Evolutionary conservation across 2,113 vertebrate genomes (phyloP).

Genomic region (Notechis scutatus): DNA sequence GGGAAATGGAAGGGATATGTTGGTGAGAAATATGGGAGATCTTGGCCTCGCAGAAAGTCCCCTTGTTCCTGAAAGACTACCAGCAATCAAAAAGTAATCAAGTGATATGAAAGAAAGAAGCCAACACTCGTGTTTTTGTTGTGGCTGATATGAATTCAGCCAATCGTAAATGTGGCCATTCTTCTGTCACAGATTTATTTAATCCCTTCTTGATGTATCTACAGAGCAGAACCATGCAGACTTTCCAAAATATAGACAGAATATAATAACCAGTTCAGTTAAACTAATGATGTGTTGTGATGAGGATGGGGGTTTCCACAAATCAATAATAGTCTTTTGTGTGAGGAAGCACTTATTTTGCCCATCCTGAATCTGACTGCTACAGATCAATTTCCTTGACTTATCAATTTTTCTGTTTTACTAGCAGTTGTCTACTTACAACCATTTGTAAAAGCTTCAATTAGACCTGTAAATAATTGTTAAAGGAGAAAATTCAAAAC

Average conservation of each 20-base stretch:
- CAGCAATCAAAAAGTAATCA: not conserved
- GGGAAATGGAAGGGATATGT: not conserved
- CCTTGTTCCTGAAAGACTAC: not conserved
- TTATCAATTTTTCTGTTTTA: no score
- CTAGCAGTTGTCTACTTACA: not conserved
- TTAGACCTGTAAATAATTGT: slow-evolving; percentile 19
- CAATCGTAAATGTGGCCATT: not conserved
- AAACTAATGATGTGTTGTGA: not conserved
- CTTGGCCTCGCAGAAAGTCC: not conserved
- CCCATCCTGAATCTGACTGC: not conserved
- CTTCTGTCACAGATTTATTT: not conserved
- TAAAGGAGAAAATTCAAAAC: not conserved
- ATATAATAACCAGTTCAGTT: not conserved
- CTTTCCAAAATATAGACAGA: not conserved
- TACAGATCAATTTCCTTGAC: not conserved
- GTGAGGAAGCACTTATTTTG: not conserved
- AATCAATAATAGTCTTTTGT: not conserved
- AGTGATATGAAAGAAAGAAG: not conserved
- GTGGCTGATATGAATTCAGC: not conserved
- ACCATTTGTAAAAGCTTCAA: slow-evolving; percentile 52
- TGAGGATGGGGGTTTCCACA: not conserved
- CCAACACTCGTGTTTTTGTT: not conserved
- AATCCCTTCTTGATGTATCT: not conserved
- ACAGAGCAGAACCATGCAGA: not conserved
- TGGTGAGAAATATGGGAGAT: not conserved